phyloP scores from a whole-genome alignment of 2,888 invertebrate species.

The Eupithecia insigniata region DNA sequence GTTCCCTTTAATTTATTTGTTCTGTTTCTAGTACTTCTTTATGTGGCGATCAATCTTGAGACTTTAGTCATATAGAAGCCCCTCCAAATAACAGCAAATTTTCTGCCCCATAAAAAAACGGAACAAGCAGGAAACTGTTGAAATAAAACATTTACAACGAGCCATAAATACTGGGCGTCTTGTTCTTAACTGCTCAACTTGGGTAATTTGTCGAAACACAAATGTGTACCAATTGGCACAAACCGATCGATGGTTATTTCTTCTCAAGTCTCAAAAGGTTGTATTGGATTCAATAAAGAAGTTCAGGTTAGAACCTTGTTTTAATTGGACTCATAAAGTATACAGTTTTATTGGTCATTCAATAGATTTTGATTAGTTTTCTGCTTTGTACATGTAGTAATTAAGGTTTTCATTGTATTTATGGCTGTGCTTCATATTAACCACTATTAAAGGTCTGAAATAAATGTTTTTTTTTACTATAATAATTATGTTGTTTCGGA shows the following conservation, averaged over 20 bases:
- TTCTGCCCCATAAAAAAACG: conserved; percentile 20
- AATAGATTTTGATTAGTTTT: too few species aligned
- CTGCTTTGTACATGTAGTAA: too few species aligned
- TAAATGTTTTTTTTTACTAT: too few species aligned
- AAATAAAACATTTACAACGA: conserved; percentile 46
- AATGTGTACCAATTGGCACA: conserved; percentile 43
- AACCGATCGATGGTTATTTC: conserved; percentile 40
- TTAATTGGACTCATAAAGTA: background rate
- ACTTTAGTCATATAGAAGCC: conserved; percentile 6
- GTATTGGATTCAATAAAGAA: background rate
- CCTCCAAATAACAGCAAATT: conserved; percentile 19
- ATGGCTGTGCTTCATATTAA: too few species aligned
- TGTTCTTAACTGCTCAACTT: conserved; percentile 47
- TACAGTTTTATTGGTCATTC: background rate
- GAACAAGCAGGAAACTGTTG: conserved; percentile 27
- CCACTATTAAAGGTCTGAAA: too few species aligned
- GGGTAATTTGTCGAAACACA: conserved; percentile 46
- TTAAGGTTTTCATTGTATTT: too few species aligned
- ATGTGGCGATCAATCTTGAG: background rate
- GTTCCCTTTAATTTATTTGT: background rate
- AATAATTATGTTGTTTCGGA: background rate
- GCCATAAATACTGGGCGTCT: conserved; percentile 46
- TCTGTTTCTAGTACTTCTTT: background rate
- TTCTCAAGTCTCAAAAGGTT: conserved; percentile 29
- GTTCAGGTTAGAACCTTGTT: background rate